Conservation (phyloP, 1,140 invertebrate species). For the Brachionus calyciflorus region DNA sequence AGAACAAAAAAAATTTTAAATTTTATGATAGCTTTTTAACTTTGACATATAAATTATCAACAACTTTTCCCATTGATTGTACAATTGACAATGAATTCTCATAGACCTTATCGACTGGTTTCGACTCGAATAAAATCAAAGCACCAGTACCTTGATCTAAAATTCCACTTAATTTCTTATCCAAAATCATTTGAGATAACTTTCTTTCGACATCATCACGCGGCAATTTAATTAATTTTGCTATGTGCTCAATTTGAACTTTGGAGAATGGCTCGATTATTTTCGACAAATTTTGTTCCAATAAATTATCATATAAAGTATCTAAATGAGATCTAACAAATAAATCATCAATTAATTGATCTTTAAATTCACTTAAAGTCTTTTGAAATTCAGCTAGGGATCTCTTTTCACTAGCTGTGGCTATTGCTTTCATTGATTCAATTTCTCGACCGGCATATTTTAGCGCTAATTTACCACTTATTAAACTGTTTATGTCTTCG, state of each 20-base stretch:
- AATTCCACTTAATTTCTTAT: conserved; percentile 78
- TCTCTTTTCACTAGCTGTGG: conserved; percentile 88
- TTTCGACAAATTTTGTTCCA: conserved; percentile 96
- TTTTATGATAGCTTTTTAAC: conserved; percentile 38
- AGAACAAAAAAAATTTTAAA: conserved; percentile 13
- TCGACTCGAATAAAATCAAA: conserved; percentile 38
- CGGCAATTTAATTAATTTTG: conserved; percentile 80
- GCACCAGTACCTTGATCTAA: conserved; percentile 39
- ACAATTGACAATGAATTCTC: conserved; percentile 41
- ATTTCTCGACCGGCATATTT: conserved; percentile 92
- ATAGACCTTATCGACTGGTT: conserved; percentile 31
- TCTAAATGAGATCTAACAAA: conserved; percentile 93
- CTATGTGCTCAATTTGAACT: conserved; percentile 82
- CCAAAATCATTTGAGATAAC: conserved; percentile 98
- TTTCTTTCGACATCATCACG: conserved; percentile 89
- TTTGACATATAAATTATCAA: conserved; percentile 43
- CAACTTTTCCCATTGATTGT: conserved; percentile 38
- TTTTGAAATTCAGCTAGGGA: conserved; percentile 90
- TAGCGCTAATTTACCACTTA: conserved; percentile 91
- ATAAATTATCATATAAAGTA: conserved; percentile 93
- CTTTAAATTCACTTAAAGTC: conserved; percentile 66
- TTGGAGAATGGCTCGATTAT: conserved; percentile 97
- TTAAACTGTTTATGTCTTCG: conserved; percentile 90
- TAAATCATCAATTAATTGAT: conserved; percentile 88
- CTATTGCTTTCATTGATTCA: conserved; percentile 95